These are phyloP conservation scores for Alsophila aescularia DNA, from an alignment of 2,888 invertebrate species.

Conservation along the genomic window DNA sequence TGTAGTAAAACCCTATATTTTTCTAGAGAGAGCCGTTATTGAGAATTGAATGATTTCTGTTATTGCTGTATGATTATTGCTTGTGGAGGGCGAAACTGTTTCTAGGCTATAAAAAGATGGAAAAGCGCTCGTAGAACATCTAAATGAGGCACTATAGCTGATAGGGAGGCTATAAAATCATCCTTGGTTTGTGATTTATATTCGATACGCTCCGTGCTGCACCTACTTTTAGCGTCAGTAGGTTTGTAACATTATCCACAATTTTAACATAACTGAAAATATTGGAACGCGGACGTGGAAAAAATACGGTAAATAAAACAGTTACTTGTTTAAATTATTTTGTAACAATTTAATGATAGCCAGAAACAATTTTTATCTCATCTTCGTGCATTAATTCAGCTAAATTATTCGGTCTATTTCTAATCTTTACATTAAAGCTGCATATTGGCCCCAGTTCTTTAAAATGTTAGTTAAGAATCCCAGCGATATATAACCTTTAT, in stretches of 20 bases:
- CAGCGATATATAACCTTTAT: constrained; percentile 38
- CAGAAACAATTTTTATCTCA: neutral
- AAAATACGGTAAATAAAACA: too few relatives aligned
- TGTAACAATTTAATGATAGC: too few relatives aligned
- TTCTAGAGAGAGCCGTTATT: constrained; percentile 29
- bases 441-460: neutral
- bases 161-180: constrained; percentile 1
- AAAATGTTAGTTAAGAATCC: constrained; percentile 24
- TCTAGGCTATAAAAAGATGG: neutral
- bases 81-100: constrained; percentile 2
- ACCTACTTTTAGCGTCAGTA: neutral
- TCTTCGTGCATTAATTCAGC: neutral
- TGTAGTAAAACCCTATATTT: constrained; percentile 30
- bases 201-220: neutral
- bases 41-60: constrained; percentile 32
- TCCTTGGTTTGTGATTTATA: neutral
- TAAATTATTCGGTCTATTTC: constrained; percentile 5
- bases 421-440: constrained; percentile 1
- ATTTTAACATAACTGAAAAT: neutral
- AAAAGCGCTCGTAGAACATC: neutral
- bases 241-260: neutral
- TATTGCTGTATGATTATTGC: constrained; percentile 35
- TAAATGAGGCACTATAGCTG: constrained; percentile 9
- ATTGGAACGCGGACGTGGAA: neutral
- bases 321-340: too few relatives aligned